Evolutionary conservation across 2,797 vertebrate species (phyloP), one percentile per base, ranked within the genome.

Genomic region (Cossypha dichroa): DNA sequence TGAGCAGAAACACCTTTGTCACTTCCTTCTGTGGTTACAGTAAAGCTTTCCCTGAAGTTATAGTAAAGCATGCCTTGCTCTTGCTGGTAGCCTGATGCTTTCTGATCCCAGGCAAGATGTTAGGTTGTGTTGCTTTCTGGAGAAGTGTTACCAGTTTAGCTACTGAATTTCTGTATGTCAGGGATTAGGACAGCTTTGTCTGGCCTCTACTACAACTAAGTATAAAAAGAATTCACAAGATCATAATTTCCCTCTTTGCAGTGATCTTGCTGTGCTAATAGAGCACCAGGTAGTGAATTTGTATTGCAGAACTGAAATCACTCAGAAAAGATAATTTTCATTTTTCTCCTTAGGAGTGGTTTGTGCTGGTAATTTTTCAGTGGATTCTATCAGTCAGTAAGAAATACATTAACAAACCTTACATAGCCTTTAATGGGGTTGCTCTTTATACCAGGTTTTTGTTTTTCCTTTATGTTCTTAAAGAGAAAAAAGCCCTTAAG

Each of bases 181-280:
- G 21, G 36, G 55, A 40, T 43, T 34, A 60, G 58, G 43, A 15
- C 9, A 26, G n/a, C 10, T 74, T 56, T 59, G 16, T 13, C 21
- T 59, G 45, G n/a, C 25, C 23, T 67, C n/a, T 58, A 3, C 6
- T 52, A 13, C 31, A 86, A 17, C 9, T 28, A 33, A 38, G 3
- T 3, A 25, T 36, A 31, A 63, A 10, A 21, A 67, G 2, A 52
- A 23, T 41, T 36, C 23, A 16, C 9, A 43, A 66, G 4, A 22
- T 16, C 0, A 1, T 55, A 0, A 22, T n/a, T 64, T 41, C 26
- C 3, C 1, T 70, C 13, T 63, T 56, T 33, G 29, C 46, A 25
- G 22, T 58, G 25, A 20, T 0, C 0, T 43, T 74, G 59, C 36
- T 74, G 9, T 83, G 49, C 34, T 16, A 31, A 7, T 62, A 1